A percentile compares a stretch with the other conserved stretches of the same genome.
phyloP scores from a whole-genome alignment of 2,113 vertebrate genomes.

The Pimephales promelas region DNA sequence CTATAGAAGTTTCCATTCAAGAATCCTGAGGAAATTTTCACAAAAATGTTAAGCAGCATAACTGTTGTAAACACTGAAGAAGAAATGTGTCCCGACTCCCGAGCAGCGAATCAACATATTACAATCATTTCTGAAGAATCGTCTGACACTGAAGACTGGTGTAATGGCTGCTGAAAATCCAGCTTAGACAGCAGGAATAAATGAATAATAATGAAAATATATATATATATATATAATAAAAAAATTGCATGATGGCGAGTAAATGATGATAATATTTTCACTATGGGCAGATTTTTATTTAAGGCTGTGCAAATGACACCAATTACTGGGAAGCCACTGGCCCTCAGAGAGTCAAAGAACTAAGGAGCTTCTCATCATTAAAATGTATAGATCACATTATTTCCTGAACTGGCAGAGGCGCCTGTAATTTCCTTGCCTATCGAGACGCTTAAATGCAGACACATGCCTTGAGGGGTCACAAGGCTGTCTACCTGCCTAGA shows the following conservation, averaged over 20 bases:
- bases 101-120: neutral
- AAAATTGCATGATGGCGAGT: neutral
- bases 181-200: neutral
- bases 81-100: neutral
- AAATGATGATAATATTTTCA: neutral
- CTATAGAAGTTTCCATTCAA: neutral
- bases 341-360: neutral
- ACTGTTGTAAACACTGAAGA: neutral
- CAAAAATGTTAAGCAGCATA: too few species aligned
- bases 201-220: too few species aligned
- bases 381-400: constrained; percentile 10
- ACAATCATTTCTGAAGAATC: neutral
- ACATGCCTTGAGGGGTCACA: constrained; percentile 41
- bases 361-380: constrained; percentile 1
- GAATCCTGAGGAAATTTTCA: neutral
- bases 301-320: constrained; percentile 15
- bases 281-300: neutral
- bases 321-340: constrained; percentile 4
- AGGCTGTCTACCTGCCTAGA: constrained; percentile 45
- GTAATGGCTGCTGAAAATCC: neutral
- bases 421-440: neutral
- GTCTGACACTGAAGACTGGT: neutral
- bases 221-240: neutral
- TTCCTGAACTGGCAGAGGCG: neutral
- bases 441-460: constrained; percentile 26